Evolutionary conservation across 2,888 invertebrate species (phyloP), one percentile per base, ranked within the genome.

Genomic region (Drosophila ezoana): DNA sequence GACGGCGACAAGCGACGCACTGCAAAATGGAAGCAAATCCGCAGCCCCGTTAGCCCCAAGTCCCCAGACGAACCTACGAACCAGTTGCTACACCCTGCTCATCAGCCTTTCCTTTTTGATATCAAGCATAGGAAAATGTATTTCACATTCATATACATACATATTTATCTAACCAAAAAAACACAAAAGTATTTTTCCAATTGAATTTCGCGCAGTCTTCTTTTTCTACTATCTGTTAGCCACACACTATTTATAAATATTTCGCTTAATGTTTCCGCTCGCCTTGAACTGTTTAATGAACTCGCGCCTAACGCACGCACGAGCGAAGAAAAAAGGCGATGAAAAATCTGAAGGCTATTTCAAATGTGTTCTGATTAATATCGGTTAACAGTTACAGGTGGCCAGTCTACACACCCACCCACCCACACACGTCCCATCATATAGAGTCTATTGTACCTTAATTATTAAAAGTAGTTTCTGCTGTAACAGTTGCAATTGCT

Each of bases 251-350:
- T 83, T 83, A 80, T 87, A 88, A 87, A 86, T 69, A 58, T 62
- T 72, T 81, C 65, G 75, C 87, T 68, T 77, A 87, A 89, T 87
- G 86, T 87, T 89, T 89, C 79, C 89, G 86, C 57, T 89, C 62
- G 80, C 89, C 85, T 89, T 86, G 89, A 89, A 86, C 83, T 70
- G 87, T 79, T 74, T 58, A 70, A 81, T 89, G 87, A 85, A 89
- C 85, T 81, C 72, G 52, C 41, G 53, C 72, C 54, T n/a, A 47
- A 52, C 61, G 56, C 45, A 72, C 57, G 41, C 47, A 57, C 56
- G 35, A 32, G 20, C 23, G 2, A 14, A 9, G n/a, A 62, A 37
- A 49, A 13, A 43, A 8, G 8, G 1, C 5, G 35, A 59, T 20
- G 20, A 9, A 18, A 18, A 16, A 33, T 40, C 8, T 45, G 16